Base-by-base conservation (phyloP, 2,113 vertebrate species). In the Chaetodon trifascialis region DNA sequence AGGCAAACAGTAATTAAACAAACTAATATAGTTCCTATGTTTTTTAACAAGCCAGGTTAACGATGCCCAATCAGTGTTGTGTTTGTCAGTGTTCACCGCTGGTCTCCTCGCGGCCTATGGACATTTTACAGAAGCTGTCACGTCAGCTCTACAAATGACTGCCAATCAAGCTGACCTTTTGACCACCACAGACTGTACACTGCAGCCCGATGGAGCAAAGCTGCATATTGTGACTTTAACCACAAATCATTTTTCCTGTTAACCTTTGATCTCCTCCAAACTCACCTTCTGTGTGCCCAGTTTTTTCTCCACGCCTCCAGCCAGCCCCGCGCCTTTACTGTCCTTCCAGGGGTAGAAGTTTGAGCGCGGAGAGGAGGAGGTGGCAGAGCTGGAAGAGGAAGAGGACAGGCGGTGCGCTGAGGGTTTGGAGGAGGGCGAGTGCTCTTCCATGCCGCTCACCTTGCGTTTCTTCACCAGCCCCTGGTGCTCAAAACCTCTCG, bases 221-320 rank as follows among this genome's bases (percentile, higher is more conserved):
- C n/a, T 34, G 47, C 49, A 21, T 30, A 42, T 36, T 58, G 12
- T 11, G 59, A 58, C 10, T 34, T 70, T 8, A 30, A 54, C 46
- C 62, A 15, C 9, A 60, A 21, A 4, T 44, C 0, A 16, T 42
- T 10, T 42, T 59, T 8, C 66, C 49, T 12, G 49, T 46, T 16
- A 42, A 5, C 2, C n/a, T 42, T 7, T 42, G 25, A 42, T 40
- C 54, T 36, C 17, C n/a, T 67, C 21, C 25, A 59, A 17, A 83
- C 94, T 93, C 93, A 97, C 97, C 97, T 98, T 97, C 92, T 96
- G 96, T 84, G 92, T 88, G 75, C 94, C 95, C 91, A 96, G 94
- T 91, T 97, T 97, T 95, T 97, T 97, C 92, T 97, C 97, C 86
- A 97, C 76, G 72, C 95, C 95, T 78, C 93, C 86, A 65, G 95